Conservation (phyloP, 1,140 invertebrate species). For the Gryon sp. region DNA sequence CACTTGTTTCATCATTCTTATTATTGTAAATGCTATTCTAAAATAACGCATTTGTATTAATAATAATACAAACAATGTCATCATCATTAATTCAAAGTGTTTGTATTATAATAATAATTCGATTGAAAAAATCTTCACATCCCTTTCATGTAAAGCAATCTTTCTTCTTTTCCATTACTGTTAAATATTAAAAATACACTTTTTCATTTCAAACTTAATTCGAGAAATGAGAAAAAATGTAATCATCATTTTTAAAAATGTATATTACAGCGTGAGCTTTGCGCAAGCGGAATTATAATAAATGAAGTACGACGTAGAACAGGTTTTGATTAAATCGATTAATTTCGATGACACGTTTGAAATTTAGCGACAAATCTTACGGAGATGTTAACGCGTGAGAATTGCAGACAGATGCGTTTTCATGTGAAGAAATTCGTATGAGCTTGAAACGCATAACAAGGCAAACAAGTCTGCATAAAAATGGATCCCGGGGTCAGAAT, state of each 20-base stretch:
- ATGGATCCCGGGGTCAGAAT: slow-evolving; percentile 48
- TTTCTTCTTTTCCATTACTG: too few species aligned
- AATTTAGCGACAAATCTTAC: slow-evolving; percentile 16
- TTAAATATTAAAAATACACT: too few species aligned
- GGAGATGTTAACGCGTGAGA: slow-evolving; percentile 68
- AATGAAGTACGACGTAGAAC: slow-evolving; percentile 18
- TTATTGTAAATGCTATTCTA: slow-evolving; percentile 49
- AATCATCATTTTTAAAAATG: too few species aligned
- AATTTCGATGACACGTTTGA: slow-evolving; percentile 35
- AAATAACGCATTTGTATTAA: too few species aligned
- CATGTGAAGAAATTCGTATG: slow-evolving; percentile 65
- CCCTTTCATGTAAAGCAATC: too few species aligned
- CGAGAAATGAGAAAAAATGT: too few species aligned
- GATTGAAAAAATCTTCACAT: too few species aligned
- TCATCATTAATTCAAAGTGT: too few species aligned
- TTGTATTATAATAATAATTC: too few species aligned
- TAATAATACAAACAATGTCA: too few species aligned
- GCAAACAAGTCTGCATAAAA: slow-evolving; percentile 53
- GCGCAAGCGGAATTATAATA: not conserved
- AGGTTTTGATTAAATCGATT: slow-evolving; percentile 40
- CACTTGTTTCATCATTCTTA: slow-evolving; percentile 64
- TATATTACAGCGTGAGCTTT: too few species aligned
- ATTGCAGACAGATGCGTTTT: slow-evolving; percentile 69
- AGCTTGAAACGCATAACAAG: slow-evolving; percentile 52
- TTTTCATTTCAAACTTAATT: too few species aligned